Evolutionary conservation across 1,140 invertebrate genomes (phyloP).

Genomic region (Homarus americanus): DNA sequence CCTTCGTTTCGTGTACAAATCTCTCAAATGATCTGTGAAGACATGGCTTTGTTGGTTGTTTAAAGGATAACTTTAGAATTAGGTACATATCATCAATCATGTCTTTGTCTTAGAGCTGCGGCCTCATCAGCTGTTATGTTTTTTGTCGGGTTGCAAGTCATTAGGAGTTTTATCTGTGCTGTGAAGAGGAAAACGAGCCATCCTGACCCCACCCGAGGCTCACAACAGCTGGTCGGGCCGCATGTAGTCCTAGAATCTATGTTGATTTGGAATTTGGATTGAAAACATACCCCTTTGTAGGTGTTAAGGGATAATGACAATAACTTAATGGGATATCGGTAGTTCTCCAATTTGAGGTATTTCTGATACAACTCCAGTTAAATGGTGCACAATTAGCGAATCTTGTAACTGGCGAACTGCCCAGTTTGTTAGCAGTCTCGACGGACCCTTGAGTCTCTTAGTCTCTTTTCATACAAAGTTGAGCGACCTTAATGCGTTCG

Average conservation of each 20-base stretch:
- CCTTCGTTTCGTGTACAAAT: slow-evolving; percentile 72
- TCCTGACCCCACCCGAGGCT: slow-evolving; percentile 21
- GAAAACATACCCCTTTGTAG: slow-evolving; percentile 58
- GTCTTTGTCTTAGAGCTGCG: slow-evolving; percentile 65
- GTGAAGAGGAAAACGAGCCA: slow-evolving; percentile 42
- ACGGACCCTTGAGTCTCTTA: slow-evolving; percentile 29
- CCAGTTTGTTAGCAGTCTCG: slow-evolving; percentile 39
- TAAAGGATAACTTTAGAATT: slow-evolving; percentile 71
- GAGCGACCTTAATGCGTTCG: slow-evolving; percentile 40
- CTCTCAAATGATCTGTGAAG: slow-evolving; percentile 70
- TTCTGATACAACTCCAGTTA: slow-evolving; percentile 37
- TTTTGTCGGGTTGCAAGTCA: slow-evolving; percentile 16
- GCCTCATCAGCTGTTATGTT: slow-evolving; percentile 29
- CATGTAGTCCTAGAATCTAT: slow-evolving; percentile 56
- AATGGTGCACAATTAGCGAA: slow-evolving; percentile 54
- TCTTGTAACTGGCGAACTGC: slow-evolving; percentile 44
- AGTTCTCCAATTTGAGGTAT: slow-evolving; percentile 48
- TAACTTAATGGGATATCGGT: slow-evolving; percentile 59
- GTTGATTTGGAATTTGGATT: slow-evolving; percentile 69
- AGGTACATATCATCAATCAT: slow-evolving; percentile 72
- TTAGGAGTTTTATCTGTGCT: slow-evolving; percentile 23
- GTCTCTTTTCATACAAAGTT: slow-evolving; percentile 64
- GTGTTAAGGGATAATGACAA: slow-evolving; percentile 67
- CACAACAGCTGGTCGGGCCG: slow-evolving; percentile 37
- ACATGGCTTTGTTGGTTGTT: slow-evolving; percentile 72